Percentiles rank a stretch among this genome's conserved stretches.
These are phyloP conservation scores for Agrotis segetum DNA, from an alignment of 2,888 invertebrate genomes.

Conservation along the genomic window DNA sequence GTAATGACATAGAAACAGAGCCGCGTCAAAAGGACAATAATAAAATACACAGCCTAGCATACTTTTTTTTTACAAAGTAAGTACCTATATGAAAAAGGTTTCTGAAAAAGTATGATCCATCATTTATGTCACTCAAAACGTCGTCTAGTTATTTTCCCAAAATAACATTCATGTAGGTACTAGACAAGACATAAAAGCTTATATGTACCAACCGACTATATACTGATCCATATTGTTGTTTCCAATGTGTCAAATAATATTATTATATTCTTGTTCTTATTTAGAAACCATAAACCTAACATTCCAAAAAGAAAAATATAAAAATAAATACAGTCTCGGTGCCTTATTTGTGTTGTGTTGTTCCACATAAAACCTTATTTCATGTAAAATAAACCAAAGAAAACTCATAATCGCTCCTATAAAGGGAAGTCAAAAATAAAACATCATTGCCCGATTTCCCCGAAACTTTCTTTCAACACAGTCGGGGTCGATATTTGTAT, in stretches of 20 bases:
- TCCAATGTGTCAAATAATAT: not conserved
- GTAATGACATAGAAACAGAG: too few relatives aligned
- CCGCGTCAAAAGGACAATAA: too few relatives aligned
- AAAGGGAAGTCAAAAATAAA: slow-evolving; percentile 18
- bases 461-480: slow-evolving; percentile 29
- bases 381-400: not conserved
- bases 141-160: too few relatives aligned
- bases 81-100: too few relatives aligned
- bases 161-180: too few relatives aligned
- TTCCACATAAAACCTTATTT: slow-evolving; percentile 1
- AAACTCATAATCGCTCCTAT: slow-evolving; percentile 11
- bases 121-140: too few relatives aligned
- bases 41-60: too few relatives aligned
- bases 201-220: too few relatives aligned
- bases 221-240: not conserved
- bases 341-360: not conserved
- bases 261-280: not conserved
- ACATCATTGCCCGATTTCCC: not conserved
- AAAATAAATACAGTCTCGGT: not conserved
- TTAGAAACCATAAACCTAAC: not conserved
- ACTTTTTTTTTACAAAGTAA: too few relatives aligned
- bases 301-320: not conserved
- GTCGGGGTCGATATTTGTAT: slow-evolving; percentile 30
- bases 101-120: too few relatives aligned
- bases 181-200: too few relatives aligned